Evolutionary conservation across 2,888 invertebrate species (phyloP).

Genomic region (Leptinotarsa tumamoca): DNA sequence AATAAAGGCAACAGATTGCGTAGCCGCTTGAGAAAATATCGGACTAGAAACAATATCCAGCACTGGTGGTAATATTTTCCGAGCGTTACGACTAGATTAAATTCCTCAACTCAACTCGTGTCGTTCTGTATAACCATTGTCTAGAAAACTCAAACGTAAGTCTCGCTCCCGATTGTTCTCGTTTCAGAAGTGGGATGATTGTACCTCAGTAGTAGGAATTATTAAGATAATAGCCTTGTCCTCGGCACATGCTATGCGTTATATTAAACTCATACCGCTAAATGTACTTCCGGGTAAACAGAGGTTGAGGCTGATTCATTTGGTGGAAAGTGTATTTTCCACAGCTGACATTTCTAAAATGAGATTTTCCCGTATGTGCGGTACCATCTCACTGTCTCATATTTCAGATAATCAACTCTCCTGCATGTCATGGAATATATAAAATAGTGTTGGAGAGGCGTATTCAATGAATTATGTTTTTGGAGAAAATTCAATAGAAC

Average conservation of each 20-base stretch:
- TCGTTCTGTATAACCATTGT: conserved; percentile 4
- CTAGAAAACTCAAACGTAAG: conserved; percentile 11
- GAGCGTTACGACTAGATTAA: conserved; percentile 7
- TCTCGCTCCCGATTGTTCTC: conserved; percentile 8
- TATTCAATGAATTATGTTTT: too few species aligned
- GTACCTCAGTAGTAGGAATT: conserved; percentile 8
- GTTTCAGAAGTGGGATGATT: conserved; percentile 12
- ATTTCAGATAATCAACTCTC: too few species aligned
- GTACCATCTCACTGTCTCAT: too few species aligned
- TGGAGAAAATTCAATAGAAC: too few species aligned
- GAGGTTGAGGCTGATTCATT: not conserved
- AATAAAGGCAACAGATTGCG: not conserved
- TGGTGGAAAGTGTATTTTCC: not conserved
- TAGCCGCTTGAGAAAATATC: not conserved
- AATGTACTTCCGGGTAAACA: not conserved
- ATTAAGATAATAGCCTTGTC: not conserved
- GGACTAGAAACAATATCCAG: not conserved
- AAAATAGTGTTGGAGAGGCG: too few species aligned
- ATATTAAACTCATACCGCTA: not conserved
- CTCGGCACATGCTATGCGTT: not conserved
- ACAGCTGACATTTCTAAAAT: not conserved
- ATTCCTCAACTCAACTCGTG: not conserved
- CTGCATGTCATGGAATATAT: too few species aligned
- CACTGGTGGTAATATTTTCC: conserved; percentile 9
- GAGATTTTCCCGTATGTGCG: not conserved